Conservation (phyloP, 2,113 vertebrate species). For the Pangasianodon hypophthalmus region DNA sequence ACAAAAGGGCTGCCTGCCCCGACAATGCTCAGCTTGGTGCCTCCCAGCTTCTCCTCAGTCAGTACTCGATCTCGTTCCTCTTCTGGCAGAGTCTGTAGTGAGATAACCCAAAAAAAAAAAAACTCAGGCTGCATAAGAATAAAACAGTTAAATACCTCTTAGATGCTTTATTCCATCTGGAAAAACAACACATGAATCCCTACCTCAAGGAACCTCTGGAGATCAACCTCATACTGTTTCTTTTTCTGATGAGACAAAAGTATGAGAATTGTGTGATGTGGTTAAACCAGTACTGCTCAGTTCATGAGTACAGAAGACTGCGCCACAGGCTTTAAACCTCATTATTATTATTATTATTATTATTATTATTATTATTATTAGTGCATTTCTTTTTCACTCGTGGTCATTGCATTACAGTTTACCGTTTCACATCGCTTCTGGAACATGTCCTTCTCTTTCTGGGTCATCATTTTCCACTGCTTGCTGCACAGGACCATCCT, state of each 20-base stretch:
- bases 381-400: neutral
- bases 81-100: slow-evolving; percentile 73
- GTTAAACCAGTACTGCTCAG: neutral
- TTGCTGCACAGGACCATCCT: slow-evolving; percentile 82
- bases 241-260: slow-evolving; percentile 68
- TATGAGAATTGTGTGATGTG: neutral
- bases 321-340: neutral
- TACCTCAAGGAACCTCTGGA: slow-evolving; percentile 79
- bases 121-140: neutral
- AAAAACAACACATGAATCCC: neutral
- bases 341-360: neutral
- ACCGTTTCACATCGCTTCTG: slow-evolving; percentile 82
- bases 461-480: slow-evolving; percentile 81
- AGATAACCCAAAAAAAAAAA: neutral
- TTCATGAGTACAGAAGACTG: neutral
- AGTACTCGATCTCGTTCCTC: slow-evolving; percentile 76
- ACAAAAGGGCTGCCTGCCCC: slow-evolving; percentile 65
- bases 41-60: slow-evolving; percentile 74
- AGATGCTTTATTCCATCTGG: neutral
- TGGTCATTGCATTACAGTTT: neutral
- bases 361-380: neutral
- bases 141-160: too few relatives aligned
- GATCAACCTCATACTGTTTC: slow-evolving; percentile 79
- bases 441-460: slow-evolving; percentile 81
- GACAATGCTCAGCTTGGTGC: slow-evolving; percentile 54